Base-by-base conservation (phyloP, 1,140 invertebrate species). In the Choristoneura fumiferana region DNA sequence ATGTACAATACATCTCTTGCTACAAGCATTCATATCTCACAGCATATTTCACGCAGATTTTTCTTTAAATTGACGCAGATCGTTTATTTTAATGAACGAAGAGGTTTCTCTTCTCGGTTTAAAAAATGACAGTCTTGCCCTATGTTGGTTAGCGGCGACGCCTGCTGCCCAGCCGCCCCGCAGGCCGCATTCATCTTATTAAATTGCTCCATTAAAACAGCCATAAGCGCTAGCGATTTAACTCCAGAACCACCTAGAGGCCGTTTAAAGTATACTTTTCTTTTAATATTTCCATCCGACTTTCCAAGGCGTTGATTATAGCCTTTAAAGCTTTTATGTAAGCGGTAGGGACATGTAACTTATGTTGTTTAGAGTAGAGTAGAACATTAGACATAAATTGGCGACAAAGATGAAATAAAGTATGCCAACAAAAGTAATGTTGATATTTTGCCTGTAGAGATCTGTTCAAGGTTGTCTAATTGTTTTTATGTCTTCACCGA, bases 191-290 rank as follows among this genome's bases (percentile, higher is more conserved):
- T 79, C 65, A 79, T 79, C 76, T 69, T 70, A 62, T 66, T 72
- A 75, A 75, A 79, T 72, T 73, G 70, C 69, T 67, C 72, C 65
- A 79, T 79, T 79, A 79, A 54, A 79, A 70, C 60, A 53, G 64
- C 69, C 57, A 65, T 76, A 78, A 77, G 69, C 72, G 62, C 64
- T 61, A 63, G 59, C 63, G 74, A 69, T 76, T 68, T 74, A 68
- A 62, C 67, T 66, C 54, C 69, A 49, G 43, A 49, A 49, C 43
- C 18, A 49, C 43, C 43, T 49, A 49, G 43, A 29, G 43, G 43
- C 43, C 43, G 43, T 49, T 49, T 49, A 49, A 49, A 49, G 22
- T 49, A 49, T 49, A 17, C 17, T 49, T 29, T 49, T 49, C 43
- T 49, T 49, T 49, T 49, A 49, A 49, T 49, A 49, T 49, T 49